phyloP scores from a whole-genome alignment of 2,888 invertebrate species.

The Trachelus troglodyta region DNA sequence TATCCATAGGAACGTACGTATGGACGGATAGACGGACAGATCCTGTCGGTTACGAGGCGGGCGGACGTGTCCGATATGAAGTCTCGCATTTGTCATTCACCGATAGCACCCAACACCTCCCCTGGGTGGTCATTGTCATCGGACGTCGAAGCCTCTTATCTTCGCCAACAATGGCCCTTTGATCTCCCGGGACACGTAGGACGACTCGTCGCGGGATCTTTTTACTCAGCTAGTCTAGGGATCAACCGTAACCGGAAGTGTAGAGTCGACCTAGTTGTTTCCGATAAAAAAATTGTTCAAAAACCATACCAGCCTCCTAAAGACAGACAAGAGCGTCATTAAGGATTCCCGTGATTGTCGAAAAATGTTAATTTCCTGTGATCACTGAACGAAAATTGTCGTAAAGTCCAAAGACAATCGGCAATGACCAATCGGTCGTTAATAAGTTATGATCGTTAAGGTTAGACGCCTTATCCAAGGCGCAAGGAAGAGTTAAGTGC shows the following conservation, averaged over 20 bases:
- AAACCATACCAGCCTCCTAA: neutral
- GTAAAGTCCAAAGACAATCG: neutral
- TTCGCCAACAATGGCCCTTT: slow-evolving; percentile 52
- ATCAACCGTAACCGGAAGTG: neutral
- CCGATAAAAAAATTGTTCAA: neutral
- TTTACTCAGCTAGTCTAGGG: neutral
- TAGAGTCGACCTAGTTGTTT: slow-evolving; percentile 32
- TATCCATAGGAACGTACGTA: neutral
- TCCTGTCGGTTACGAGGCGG: slow-evolving; percentile 26
- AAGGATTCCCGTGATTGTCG: neutral
- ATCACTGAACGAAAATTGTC: neutral
- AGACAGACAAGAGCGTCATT: neutral
- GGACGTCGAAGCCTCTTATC: slow-evolving; percentile 53
- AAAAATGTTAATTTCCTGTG: neutral
- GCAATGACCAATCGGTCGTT: neutral
- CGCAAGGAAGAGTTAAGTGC: neutral
- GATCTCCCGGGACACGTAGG: slow-evolving; percentile 42
- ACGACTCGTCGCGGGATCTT: slow-evolving; percentile 13
- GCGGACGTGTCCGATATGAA: slow-evolving; percentile 34
- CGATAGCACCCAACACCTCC: slow-evolving; percentile 40
- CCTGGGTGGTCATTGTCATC: slow-evolving; percentile 58
- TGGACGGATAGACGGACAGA: slow-evolving; percentile 32
- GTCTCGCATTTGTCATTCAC: slow-evolving; percentile 58
- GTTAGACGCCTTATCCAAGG: neutral
- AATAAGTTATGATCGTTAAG: neutral